Base-by-base conservation (phyloP, 2,113 vertebrate species). In the Calidris pugnax region DNA sequence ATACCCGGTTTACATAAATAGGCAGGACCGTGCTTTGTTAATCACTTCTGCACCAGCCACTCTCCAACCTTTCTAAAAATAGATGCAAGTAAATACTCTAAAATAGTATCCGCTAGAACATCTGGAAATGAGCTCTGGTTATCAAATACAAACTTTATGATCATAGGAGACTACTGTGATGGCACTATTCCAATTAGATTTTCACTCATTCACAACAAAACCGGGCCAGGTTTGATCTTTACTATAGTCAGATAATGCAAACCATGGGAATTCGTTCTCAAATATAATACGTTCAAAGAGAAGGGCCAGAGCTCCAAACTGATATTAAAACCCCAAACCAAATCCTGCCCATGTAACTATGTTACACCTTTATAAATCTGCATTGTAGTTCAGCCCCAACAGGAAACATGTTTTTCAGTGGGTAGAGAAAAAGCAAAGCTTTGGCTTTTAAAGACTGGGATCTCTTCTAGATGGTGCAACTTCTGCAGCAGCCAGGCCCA, bases 1-100 rank as follows among this genome's bases (percentile, higher is more conserved):
- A 89, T 60, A 74, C 73, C 88, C 89, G 80, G 95, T 85, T 95
- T 90, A 93, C 95, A 91, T 26, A 67, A 83, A 89, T 6, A 79
- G 85, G 94, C 51, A 78, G 81, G 71, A 95, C 81, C 56, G 30
- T 20, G 78, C 82, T 97, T 73, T 95, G 79, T 88, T 93, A 66
- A 83, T 83, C 71, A 22, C 23, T 74, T 7, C 63, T 76, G 85
- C 59, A 41, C 41, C 85, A 30, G 12, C 33, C 71, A 14, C 64
- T 17, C 41, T 0, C 63, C 73, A 82, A 19, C 32, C 76, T 59
- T 48, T n/a, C 48, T 5, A 72, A 87, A 73, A 82, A 60, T 0
- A 37, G 9, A 91, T 74, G 75, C 64, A n/a, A 81, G 64, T 74
- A 90, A 87, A 87, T 60, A 51, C 64, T 86, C 21, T 6, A 71